Base-by-base conservation (phyloP, 1,140 invertebrate species). In the Riptortus pedestris region DNA sequence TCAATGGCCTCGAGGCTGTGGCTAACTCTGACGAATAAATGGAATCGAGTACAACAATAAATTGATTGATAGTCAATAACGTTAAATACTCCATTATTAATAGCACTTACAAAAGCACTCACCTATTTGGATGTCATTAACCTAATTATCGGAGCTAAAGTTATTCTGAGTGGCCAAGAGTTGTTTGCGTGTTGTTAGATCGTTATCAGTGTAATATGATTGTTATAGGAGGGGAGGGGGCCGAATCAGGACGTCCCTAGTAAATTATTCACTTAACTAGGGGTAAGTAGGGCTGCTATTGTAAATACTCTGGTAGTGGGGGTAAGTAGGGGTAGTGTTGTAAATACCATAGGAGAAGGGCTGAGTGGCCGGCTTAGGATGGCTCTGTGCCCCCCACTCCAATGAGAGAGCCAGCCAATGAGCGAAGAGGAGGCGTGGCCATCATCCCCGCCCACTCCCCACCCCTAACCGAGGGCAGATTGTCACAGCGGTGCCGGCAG, bases 181-280 rank as follows among this genome's bases (percentile, higher is more conserved):
- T 24, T 55, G 24, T 55, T 55, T 55, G 45, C 22, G 45, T 47
- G n/a, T 47, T 47, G 51, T 55, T 24, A 55, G 51, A 26, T 55
- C 51, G 51, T 55, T 55, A 55, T 55, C 51, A 2, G 51, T 24
- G 16, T 55, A 55, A 55, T 55, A 55, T 55, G 51, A 55, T 55
- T 55, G 51, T 55, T 55, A 24, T 55, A 55, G 51, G 24, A 55
- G 51, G 51, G 51, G 51, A 24, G 18, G 51, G 51, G 18, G 14
- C 26, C 22, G 51, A 55, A 55, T 55, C 51, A 55, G 51, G 51
- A 24, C 51, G 51, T 4, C 22, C 20, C 24, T n/a, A 24, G 20
- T 55, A 55, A 55, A 55, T 55, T 24, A 55, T 55, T 55, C 51
- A 55, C 20, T 55, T 55, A 55, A 55, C 51, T 62, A 62, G 24